Conservation (phyloP, 35 echinoderm and acorn worm genomes). For the Anneissia japonica region DNA sequence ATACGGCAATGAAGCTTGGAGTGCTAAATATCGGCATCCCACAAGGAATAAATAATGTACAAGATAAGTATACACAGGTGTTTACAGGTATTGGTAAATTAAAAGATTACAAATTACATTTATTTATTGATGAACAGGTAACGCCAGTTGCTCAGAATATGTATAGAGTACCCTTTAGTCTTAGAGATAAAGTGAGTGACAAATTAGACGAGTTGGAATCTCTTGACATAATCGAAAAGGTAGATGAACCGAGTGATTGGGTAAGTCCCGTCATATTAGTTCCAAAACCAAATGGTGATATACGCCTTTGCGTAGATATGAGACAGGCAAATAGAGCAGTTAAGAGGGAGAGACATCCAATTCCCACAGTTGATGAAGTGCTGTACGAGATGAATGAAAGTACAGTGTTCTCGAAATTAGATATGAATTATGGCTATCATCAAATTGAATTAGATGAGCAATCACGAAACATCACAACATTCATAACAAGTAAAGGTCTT, state of each 20-base stretch:
- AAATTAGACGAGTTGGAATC: conserved; percentile 54
- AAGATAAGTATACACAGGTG: conserved; percentile 21
- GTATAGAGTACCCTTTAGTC: conserved; percentile 42
- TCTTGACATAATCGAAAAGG: conserved; percentile 57
- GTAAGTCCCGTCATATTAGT: conserved; percentile 68
- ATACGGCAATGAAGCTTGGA: conserved; percentile 6
- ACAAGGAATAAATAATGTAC: conserved; percentile 3
- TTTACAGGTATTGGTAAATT: conserved; percentile 56
- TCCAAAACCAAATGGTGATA: conserved; percentile 68
- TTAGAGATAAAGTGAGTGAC: conserved; percentile 21
- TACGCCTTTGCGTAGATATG: conserved; percentile 63
- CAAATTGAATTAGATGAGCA: conserved; percentile 60
- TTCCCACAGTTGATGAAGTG: conserved; percentile 69
- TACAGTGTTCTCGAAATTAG: conserved; percentile 62
- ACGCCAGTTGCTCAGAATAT: conserved; percentile 53
- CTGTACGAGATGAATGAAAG: conserved; percentile 59
- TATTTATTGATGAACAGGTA: conserved; percentile 46
- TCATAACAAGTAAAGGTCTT: conserved; percentile 48
- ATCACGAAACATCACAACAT: conserved; percentile 56
- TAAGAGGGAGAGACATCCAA: conserved; percentile 40
- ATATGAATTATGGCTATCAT: conserved; percentile 63
- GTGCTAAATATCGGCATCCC: conserved; percentile 26
- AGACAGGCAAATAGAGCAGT: conserved; percentile 54
- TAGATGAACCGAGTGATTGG: conserved; percentile 54
- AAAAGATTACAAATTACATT: conserved; percentile 30